Base-by-base conservation (phyloP, 2,113 vertebrate species). In the Forbesichthys agassizii region DNA sequence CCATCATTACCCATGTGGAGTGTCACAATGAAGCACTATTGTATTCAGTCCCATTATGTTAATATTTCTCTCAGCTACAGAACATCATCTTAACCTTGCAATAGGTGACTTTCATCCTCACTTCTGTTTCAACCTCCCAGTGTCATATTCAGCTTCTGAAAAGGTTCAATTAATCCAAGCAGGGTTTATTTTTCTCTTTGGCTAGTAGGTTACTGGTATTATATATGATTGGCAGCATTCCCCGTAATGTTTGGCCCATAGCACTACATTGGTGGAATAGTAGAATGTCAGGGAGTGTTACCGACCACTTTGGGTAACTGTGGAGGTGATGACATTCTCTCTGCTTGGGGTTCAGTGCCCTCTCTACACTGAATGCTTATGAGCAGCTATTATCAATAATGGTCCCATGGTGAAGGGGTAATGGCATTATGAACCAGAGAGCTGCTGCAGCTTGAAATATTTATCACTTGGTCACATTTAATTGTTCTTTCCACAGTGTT, bases 121-220 rank as follows among this genome's bases (percentile, higher is more conserved):
- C 79, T 81, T 73, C 73, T 86, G 82, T 77, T 71, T 82, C 80
- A 84, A 58, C 58, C 71, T 73, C 49, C 33, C 36, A n/a, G 64
- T 69, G 73, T 81, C 84, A 84, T 85, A 85, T 85, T 77, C 64
- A 80, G 75, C 71, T 71, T 71, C 73, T 49, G 69, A 71, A 16
- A 74, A 63, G 73, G 76, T 78, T 85, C 73, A 83, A 70, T 78
- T 82, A 81, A 81, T 83, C 75, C 67, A 57, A 61, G 61, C 20
- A 20, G 47, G 54, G 70, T 75, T 80, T 49, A 68, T 81, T 86
- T 85, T 83, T 27, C 57, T 68, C 69, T 51, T 58, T 65, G 62
- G 59, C 49, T 48, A 55, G 60, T 33, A 53, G 65, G 64, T 61
- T 20, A 83, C 68, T 46, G 73, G 72, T 61, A 57, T 55, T 74